Percentiles rank a stretch among this genome's conserved stretches.
phyloP scores from a whole-genome alignment of 2,888 invertebrate species.

The Noctua pronuba region DNA sequence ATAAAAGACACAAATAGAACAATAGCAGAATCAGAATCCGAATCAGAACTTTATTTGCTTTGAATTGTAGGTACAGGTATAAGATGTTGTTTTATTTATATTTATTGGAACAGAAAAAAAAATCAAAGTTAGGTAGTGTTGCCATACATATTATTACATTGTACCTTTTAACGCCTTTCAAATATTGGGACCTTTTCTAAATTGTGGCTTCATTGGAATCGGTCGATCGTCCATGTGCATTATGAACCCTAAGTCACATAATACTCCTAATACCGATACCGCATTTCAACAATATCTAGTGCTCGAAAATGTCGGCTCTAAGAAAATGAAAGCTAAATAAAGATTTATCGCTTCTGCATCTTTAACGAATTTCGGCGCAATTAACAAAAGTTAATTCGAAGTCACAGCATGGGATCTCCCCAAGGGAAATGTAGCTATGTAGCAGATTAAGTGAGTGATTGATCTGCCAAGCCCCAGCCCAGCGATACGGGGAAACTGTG shows the following conservation, averaged over 20 bases:
- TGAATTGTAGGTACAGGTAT: no score
- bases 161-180: not conserved
- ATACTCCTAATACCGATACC: not conserved
- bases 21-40: no score
- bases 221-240: not conserved
- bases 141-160: no score
- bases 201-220: not conserved
- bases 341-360: constrained; percentile 17
- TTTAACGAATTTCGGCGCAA: constrained; percentile 35
- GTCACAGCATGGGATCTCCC: constrained; percentile 33
- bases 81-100: no score
- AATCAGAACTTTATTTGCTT: no score
- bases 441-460: constrained; percentile 60
- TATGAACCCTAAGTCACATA: not conserved
- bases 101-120: not conserved
- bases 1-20: not conserved
- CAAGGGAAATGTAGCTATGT: constrained; percentile 53
- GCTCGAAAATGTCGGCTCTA: not conserved
- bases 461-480: constrained; percentile 39
- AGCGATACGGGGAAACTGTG: constrained; percentile 43
- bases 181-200: not conserved
- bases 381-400: constrained; percentile 49
- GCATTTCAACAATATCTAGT: not conserved
- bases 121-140: no score
- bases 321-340: not conserved